These are phyloP conservation scores for Stomatorhinus walkeri DNA, from an alignment of 2,797 vertebrate species.

Conservation along the genomic window DNA sequence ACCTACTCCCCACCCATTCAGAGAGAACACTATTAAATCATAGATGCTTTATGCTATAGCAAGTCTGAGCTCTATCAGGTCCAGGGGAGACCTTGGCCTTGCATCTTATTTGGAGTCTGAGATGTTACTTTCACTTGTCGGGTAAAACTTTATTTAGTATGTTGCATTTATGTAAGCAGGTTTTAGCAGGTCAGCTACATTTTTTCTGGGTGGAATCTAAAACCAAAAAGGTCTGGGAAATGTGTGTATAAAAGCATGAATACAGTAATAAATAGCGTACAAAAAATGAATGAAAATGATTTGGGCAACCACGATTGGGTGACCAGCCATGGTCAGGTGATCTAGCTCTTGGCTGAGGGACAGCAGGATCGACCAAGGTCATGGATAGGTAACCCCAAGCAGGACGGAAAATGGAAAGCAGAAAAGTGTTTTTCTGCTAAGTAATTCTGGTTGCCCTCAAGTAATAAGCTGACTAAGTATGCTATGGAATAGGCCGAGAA, in stretches of 20 bases:
- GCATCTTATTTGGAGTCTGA: neutral
- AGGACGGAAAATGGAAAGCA: neutral
- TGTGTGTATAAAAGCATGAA: neutral
- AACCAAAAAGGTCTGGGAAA: neutral
- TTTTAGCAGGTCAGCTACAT: neutral
- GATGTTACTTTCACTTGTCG: neutral
- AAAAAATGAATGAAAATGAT: neutral
- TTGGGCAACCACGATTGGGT: neutral
- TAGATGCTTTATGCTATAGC: neutral
- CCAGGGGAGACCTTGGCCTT: neutral
- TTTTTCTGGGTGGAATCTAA: neutral
- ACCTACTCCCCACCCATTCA: neutral
- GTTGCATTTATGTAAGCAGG: neutral
- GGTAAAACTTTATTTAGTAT: neutral
- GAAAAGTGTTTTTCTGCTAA: neutral
- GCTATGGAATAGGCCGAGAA: neutral
- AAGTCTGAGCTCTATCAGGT: neutral
- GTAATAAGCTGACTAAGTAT: neutral
- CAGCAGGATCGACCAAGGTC: neutral
- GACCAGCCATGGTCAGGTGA: neutral
- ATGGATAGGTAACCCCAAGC: neutral
- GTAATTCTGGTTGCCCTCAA: neutral
- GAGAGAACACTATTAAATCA: neutral
- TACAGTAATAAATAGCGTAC: neutral
- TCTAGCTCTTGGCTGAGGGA: neutral